Conservation (phyloP, 2,888 invertebrate species). For the Sphaerophoria rueppellii region DNA sequence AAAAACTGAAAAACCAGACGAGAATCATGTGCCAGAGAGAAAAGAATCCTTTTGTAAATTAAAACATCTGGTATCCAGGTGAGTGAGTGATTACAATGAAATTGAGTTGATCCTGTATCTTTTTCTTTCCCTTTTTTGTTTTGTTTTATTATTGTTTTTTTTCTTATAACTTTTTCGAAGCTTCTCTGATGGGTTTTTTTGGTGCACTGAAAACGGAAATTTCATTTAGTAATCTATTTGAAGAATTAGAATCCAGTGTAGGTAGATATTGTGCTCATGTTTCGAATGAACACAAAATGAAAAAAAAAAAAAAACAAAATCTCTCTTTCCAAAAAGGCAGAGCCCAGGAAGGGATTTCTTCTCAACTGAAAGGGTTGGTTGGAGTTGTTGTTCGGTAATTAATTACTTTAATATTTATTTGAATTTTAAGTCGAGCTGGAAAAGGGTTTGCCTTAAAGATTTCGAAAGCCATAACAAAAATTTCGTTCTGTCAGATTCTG, state of each 20-base stretch:
- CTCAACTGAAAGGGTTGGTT: conserved; percentile 1
- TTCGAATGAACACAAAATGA: background rate
- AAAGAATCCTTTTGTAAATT: conserved; percentile 72
- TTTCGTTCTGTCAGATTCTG: background rate
- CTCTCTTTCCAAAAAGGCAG: background rate
- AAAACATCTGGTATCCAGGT: conserved; percentile 73
- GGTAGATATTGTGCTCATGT: conserved; percentile 12
- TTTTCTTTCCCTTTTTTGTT: background rate
- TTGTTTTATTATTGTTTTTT: conserved; percentile 22
- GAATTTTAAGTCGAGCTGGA: conserved; percentile 36
- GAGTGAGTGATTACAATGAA: conserved; percentile 73
- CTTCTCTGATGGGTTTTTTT: conserved; percentile 14
- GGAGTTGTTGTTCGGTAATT: conserved; percentile 47
- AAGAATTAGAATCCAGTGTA: conserved; percentile 49
- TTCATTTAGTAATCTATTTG: conserved; percentile 71
- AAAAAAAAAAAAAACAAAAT: background rate
- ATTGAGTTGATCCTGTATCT: conserved; percentile 68
- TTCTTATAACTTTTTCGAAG: conserved; percentile 9
- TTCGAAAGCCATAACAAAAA: background rate
- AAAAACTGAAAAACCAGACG: conserved; percentile 35
- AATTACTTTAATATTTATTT: conserved; percentile 69
- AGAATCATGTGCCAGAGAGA: conserved; percentile 55
- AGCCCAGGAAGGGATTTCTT: conserved; percentile 13
- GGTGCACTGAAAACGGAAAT: conserved; percentile 46
- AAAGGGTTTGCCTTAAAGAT: conserved; percentile 23